A percentile compares a stretch with the other conserved stretches of the same genome.
Evolutionary conservation across 2,797 vertebrate genomes (phyloP).

Genomic region (Malacoraja senta): DNA sequence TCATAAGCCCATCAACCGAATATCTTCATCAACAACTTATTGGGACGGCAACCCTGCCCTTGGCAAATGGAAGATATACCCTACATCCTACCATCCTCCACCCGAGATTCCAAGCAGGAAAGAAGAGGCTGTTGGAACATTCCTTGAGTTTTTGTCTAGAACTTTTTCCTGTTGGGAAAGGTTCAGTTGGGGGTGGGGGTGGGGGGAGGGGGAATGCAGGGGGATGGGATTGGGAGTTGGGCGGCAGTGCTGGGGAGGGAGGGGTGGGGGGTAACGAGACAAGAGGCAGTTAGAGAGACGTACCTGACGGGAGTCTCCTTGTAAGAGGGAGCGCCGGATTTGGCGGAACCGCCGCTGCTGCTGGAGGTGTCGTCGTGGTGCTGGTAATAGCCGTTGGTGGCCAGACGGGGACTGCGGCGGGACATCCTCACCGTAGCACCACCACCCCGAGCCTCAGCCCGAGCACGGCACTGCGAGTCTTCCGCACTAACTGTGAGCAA

Average conservation of each 20-base stretch:
- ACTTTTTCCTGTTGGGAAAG: not conserved
- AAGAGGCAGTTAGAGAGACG: not conserved
- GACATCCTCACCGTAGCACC: not conserved
- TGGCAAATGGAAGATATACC: too few species aligned
- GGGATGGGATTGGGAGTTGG: too few species aligned
- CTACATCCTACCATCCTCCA: not conserved
- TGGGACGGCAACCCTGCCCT: too few species aligned
- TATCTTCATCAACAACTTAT: too few species aligned
- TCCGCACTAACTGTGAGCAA: not conserved
- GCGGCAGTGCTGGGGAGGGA: not conserved
- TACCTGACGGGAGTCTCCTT: slow-evolving; percentile 21
- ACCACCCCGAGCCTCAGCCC: not conserved
- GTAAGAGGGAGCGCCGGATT: not conserved
- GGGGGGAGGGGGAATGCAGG: not conserved
- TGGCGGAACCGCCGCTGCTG: not conserved
- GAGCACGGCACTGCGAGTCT: too few species aligned
- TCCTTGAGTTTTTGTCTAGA: not conserved
- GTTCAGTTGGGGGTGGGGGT: not conserved
- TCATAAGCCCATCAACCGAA: too few species aligned
- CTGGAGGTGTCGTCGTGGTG: slow-evolving; percentile 1
- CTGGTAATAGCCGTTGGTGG: slow-evolving; percentile 15
- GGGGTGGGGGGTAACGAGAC: too few species aligned
- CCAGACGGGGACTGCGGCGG: not conserved
- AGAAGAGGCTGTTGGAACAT: not conserved
- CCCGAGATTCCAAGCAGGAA: not conserved